Conservation (phyloP, 2,797 vertebrate genomes). For the Propithecus perrieri region DNA sequence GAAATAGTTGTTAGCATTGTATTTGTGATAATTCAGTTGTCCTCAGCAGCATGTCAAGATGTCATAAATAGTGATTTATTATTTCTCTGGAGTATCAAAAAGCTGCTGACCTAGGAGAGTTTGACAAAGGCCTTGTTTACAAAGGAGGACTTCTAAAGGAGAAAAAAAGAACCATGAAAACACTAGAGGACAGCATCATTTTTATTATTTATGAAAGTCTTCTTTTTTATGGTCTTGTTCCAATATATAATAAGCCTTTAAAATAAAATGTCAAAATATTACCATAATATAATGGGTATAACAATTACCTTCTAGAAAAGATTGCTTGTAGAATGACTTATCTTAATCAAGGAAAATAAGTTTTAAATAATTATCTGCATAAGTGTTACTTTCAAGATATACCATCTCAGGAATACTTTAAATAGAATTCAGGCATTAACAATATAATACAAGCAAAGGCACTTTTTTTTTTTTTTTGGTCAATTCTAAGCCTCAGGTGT, state of each 20-base stretch:
- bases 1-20: neutral
- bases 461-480: conserved; percentile 41
- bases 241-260: conserved; percentile 36
- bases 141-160: conserved; percentile 37
- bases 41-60: conserved; percentile 52
- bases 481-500: conserved; percentile 77
- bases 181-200: neutral
- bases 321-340: conserved; percentile 15
- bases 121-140: conserved; percentile 66
- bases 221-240: neutral
- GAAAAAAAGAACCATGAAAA: neutral
- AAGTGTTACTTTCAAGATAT: conserved; percentile 60
- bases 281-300: neutral
- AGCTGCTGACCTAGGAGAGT: conserved; percentile 70
- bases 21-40: conserved; percentile 51
- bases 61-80: conserved; percentile 51
- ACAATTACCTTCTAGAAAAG: conserved; percentile 25
- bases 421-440: conserved; percentile 65
- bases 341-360: conserved; percentile 56
- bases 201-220: conserved; percentile 53
- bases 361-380: conserved; percentile 35
- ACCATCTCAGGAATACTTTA: conserved; percentile 50
- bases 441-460: conserved; percentile 24
- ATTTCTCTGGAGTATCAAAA: conserved; percentile 43
- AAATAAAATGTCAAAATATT: conserved; percentile 60